Evolutionary conservation across 1,140 invertebrate genomes (phyloP).

Genomic region (Diprion similis): DNA sequence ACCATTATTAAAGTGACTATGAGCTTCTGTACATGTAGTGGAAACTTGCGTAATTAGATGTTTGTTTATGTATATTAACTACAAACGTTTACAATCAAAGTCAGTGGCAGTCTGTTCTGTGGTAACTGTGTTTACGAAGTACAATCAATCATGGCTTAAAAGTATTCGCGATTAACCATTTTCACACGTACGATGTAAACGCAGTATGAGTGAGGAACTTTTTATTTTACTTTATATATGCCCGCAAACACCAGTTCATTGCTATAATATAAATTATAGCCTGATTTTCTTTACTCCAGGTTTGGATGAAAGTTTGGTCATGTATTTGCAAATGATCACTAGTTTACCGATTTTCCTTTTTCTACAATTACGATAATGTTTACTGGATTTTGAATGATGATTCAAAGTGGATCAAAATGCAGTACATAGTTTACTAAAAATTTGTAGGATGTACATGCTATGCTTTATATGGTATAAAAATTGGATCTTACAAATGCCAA

Average conservation of each 20-base stretch:
- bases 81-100: conserved; percentile 32
- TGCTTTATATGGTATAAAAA: neutral
- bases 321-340: too few relatives aligned
- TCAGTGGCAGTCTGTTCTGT: conserved; percentile 43
- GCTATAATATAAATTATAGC: neutral
- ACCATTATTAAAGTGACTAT: neutral
- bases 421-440: neutral
- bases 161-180: neutral
- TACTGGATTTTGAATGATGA: neutral
- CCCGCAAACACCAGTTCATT: neutral
- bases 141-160: conserved; percentile 21
- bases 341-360: neutral
- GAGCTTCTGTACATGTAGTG: neutral
- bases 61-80: conserved; percentile 1
- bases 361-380: neutral
- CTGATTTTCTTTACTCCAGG: conserved; percentile 7
- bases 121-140: conserved; percentile 22
- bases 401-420: neutral
- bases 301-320: neutral
- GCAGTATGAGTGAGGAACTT: conserved; percentile 35
- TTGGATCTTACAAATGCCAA: neutral
- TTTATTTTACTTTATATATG: conserved; percentile 14
- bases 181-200: conserved; percentile 29
- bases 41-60: neutral
- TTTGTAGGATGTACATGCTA: neutral